Evolutionary conservation across 1,140 invertebrate genomes (phyloP).

Genomic region (Cherax destructor): DNA sequence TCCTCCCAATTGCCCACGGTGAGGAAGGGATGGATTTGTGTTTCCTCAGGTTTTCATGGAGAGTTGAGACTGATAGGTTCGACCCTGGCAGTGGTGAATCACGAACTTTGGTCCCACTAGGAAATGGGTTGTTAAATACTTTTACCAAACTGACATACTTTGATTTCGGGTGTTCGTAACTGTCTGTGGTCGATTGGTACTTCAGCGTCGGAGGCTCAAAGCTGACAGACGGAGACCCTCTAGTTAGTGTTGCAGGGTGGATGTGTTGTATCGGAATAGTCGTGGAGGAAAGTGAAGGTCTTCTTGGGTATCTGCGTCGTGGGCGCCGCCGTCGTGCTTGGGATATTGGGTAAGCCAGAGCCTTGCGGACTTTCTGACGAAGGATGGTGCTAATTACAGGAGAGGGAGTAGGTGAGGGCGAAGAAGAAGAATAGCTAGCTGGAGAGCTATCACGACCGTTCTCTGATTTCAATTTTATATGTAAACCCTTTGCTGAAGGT

Average conservation of each 20-base stretch:
- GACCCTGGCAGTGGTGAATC: neutral
- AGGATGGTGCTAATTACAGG: neutral
- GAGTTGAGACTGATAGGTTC: neutral
- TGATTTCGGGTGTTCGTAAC: too few relatives aligned
- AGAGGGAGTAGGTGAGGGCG: neutral
- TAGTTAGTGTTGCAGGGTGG: conserved; percentile 17
- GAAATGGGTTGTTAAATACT: too few relatives aligned
- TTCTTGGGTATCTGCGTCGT: neutral
- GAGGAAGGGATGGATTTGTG: neutral
- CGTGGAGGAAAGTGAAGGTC: neutral
- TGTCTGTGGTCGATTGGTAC: too few relatives aligned
- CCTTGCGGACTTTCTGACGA: conserved; percentile 6
- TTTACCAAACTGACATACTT: too few relatives aligned
- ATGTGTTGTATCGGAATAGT: neutral
- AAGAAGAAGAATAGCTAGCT: neutral
- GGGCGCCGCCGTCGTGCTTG: neutral
- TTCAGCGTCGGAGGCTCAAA: neutral
- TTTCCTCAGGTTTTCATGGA: neutral
- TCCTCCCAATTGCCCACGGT: neutral
- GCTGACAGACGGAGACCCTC: conserved; percentile 27
- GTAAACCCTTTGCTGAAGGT: neutral
- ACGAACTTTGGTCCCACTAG: neutral
- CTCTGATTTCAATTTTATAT: neutral
- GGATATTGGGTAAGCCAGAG: neutral
- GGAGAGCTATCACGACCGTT: neutral